Evolutionary conservation across 2,113 vertebrate genomes (phyloP), one percentile per base, ranked within the genome.

Genomic region (Megaceryle torquata): DNA sequence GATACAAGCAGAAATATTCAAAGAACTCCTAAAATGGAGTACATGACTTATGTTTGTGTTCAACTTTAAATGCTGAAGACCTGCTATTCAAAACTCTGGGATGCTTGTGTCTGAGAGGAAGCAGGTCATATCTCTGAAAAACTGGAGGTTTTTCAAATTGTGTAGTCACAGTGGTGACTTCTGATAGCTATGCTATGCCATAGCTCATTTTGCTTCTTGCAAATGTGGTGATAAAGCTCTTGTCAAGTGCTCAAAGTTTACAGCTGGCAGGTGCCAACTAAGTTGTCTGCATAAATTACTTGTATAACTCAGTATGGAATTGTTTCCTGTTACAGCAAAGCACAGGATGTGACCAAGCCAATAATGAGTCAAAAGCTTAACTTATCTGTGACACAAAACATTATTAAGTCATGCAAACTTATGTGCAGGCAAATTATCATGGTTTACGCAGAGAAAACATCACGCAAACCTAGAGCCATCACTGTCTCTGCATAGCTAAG

Each of bases 291-390:
- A 31, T 82, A 63, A 24, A 28, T 77, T 26, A 63, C 37, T 61
- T 82, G 7, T 56, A 5, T 48, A 59, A 72, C 10, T 78, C 33
- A 61, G 2, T 22, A 60, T 3, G 4, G 59, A 70, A 7, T 48
- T 7, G 7, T 48, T 65, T 44, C 37, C 25, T 76, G 85, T 51
- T 10, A 76, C 79, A 86, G 92, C 82, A 97, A 92, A 94, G 41
- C 43, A 71, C 11, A 65, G 71, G 46, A 88, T 61, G 78, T 74
- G 93, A 82, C 22, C 75, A 95, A 86, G 51, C 41, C 75, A 91
- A 39, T 41, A 84, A 70, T 89, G 61, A 88, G 31, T 88, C 79
- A 93, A 76, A 80, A 59, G 5, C 87, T 96, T 95, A 89, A 60
- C 74, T 91, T 81, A 41, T 9, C 26, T 82, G 60, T 96, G 77